Base-by-base conservation (phyloP, 1,140 invertebrate species). In the Papilio machaon region DNA sequence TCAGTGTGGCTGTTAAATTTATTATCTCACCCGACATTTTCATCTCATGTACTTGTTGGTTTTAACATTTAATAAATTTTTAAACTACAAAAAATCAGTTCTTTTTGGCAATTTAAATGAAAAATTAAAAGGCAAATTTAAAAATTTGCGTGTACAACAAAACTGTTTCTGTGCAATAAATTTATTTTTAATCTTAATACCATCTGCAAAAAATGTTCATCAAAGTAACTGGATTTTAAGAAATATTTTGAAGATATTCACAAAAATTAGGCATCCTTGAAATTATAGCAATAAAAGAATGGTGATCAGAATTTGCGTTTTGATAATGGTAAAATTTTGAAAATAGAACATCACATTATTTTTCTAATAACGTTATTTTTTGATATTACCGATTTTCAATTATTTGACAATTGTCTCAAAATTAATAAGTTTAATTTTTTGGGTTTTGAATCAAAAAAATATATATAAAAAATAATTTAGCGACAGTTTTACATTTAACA, bases 1-100 rank as follows among this genome's bases (percentile, higher is more conserved):
- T 87, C 92, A 91, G 91, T 89, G 91, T 93, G 85, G 82, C 83
- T 80, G 86, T 47, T 75, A 19, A 10, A 79, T 82, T 73, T 54
- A 73, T 30, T 38, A 10, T 84, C 86, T 87, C 86, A 84, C 23
- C 88, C 83, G 30, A 35, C 77, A 79, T 35, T 15, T 73, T 52
- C 15, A 35, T 58, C 64, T 79, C 74, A 81, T 73, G 10, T 64
- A 79, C 75, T 73, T 35, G 9, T 60, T 6, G 67, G 60, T 75
- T 46, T 46, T 17, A 73, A 70, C 11, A 15, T 2, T 13, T 6
- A 38, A 70, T 4, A 70, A 13, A 15, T 8, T 23, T 19, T 4
- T 60, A 19, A n/a, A 2, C 23, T 3, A 9, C 9, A 49, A 11
- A 49, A 11, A 49, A 49, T 2, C 7, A 49, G 10, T 11, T 11